These are phyloP conservation scores for Monopis laevigella DNA, from an alignment of 2,888 invertebrate genomes.

Conservation along the genomic window DNA sequence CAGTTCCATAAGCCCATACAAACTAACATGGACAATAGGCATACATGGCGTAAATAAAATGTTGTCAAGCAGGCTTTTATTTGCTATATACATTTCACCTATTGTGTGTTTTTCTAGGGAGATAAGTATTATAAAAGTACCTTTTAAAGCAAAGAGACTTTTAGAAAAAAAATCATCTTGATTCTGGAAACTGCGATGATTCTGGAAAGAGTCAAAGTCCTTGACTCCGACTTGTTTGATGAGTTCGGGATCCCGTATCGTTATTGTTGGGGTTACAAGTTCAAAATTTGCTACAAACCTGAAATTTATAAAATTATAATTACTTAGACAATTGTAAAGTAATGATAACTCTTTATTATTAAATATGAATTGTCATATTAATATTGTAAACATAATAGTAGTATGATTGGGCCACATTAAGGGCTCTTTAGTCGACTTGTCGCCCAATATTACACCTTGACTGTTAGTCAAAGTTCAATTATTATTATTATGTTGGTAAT, in stretches of 20 bases:
- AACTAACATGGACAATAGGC: too few species aligned
- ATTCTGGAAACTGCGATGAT: slow-evolving; percentile 23
- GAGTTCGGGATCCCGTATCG: slow-evolving; percentile 33
- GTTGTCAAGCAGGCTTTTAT: too few species aligned
- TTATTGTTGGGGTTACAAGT: slow-evolving; percentile 25
- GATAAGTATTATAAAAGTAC: not conserved
- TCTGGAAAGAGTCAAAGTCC: slow-evolving; percentile 36
- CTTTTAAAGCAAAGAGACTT: slow-evolving; percentile 8
- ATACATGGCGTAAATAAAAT: too few species aligned
- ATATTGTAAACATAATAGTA: too few species aligned
- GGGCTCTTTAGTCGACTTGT: too few species aligned
- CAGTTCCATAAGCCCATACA: too few species aligned
- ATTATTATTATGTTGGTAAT: too few species aligned
- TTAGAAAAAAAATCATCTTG: slow-evolving; percentile 5
- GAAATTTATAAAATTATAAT: slow-evolving; percentile 19
- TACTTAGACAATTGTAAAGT: not conserved
- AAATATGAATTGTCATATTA: not conserved
- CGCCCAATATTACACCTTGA: too few species aligned
- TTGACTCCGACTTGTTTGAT: slow-evolving; percentile 36
- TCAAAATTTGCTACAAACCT: slow-evolving; percentile 43
- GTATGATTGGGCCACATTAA: too few species aligned
- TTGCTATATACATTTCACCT: too few species aligned
- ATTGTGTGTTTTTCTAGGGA: too few species aligned
- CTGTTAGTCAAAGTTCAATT: too few species aligned
- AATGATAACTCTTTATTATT: not conserved